A percentile compares a stretch with the other conserved stretches of the same genome.
phyloP scores from a whole-genome alignment of 2,888 invertebrate genomes.

The Oligia fasciuncula region DNA sequence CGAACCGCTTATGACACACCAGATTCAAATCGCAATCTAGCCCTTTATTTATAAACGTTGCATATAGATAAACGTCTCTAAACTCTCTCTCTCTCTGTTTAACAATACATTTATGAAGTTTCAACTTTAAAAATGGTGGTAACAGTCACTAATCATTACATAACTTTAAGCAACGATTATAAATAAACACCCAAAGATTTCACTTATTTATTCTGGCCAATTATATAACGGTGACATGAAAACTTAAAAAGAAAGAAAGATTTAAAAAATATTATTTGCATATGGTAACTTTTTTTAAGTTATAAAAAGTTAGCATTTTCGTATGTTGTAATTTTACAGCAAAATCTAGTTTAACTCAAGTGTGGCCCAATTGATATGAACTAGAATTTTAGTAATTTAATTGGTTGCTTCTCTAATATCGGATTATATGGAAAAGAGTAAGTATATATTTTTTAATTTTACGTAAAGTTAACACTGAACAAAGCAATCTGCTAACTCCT shows the following conservation, averaged over 20 bases:
- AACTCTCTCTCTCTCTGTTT: no score
- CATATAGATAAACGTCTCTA: background rate
- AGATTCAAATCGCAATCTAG: background rate
- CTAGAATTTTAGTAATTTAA: background rate
- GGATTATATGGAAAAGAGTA: background rate
- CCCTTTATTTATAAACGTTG: background rate
- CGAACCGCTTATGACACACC: background rate
- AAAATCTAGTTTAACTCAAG: background rate
- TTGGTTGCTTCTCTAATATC: background rate
- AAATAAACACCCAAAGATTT: background rate
- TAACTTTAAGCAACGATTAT: background rate
- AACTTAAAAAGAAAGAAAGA: no score
- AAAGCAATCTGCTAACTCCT: constrained; percentile 35
- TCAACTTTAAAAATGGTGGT: background rate
- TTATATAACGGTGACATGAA: no score
- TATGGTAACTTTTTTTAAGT: no score
- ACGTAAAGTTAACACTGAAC: background rate
- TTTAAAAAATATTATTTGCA: no score
- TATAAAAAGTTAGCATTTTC: no score
- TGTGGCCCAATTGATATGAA: background rate
- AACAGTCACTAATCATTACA: background rate
- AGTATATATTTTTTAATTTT: background rate
- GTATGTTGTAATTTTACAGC: background rate
- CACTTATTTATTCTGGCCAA: background rate
- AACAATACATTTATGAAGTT: no score